phyloP scores from a whole-genome alignment of 2,797 vertebrate genomes.

The Sciurus carolinensis region DNA sequence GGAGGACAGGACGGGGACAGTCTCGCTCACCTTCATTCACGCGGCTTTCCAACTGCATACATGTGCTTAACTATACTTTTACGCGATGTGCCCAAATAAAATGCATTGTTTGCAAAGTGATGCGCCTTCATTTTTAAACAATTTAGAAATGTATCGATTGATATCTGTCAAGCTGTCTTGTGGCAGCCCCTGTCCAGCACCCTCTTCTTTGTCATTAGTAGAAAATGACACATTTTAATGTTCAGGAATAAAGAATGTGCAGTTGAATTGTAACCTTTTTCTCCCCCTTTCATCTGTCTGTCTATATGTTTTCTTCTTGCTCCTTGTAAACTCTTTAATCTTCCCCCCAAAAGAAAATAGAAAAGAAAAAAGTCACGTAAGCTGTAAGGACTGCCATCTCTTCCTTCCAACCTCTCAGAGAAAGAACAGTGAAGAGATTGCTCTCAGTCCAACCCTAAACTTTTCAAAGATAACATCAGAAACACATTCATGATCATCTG shows the following conservation, averaged over 20 bases:
- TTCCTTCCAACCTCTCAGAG: conserved; percentile 24
- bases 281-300: conserved; percentile 32
- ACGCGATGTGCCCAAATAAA: neutral
- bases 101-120: neutral
- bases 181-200: neutral
- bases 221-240: neutral
- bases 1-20: neutral
- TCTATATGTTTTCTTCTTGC: conserved; percentile 26
- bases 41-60: neutral
- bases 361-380: neutral
- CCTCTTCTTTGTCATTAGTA: neutral
- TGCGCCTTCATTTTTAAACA: conserved; percentile 7
- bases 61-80: neutral
- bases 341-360: neutral
- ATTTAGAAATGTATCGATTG: neutral
- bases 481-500: neutral
- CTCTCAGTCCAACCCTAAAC: neutral
- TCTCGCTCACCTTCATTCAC: neutral
- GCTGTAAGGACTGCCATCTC: neutral
- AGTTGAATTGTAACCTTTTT: conserved; percentile 44
- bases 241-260: conserved; percentile 10
- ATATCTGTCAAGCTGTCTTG: neutral
- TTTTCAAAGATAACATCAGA: neutral
- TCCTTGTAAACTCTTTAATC: conserved; percentile 63
- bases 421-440: neutral